Conservation (phyloP, 2,888 invertebrate species). For the Xestia c-nigrum region DNA sequence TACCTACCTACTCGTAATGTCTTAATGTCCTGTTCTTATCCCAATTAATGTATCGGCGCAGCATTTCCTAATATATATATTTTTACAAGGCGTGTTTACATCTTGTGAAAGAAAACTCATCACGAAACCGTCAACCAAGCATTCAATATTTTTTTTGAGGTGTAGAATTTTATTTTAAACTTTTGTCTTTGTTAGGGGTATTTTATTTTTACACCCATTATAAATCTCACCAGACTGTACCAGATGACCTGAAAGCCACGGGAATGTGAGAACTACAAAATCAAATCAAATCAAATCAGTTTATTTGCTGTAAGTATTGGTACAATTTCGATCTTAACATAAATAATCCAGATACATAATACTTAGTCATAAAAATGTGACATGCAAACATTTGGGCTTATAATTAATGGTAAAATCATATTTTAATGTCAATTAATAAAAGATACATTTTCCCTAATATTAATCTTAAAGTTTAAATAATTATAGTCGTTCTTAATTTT, state of each 20-base stretch:
- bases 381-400: too few species aligned
- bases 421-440: too few species aligned
- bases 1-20: not conserved
- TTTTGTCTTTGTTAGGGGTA: not conserved
- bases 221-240: not conserved
- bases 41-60: not conserved
- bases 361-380: too few species aligned
- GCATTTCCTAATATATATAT: not conserved
- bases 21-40: not conserved
- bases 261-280: not conserved
- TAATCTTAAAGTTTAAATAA: too few species aligned
- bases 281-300: too few species aligned
- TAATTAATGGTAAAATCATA: too few species aligned
- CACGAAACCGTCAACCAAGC: not conserved
- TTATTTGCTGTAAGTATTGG: too few species aligned
- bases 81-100: not conserved
- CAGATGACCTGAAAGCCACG: not conserved
- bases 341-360: too few species aligned
- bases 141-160: not conserved
- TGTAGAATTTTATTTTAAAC: too few species aligned
- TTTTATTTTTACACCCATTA: not conserved
- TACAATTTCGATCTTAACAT: too few species aligned
- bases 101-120: not conserved
- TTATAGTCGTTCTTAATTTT: too few species aligned
- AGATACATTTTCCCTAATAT: too few species aligned